Percentiles rank a stretch among this genome's conserved stretches.
These are phyloP conservation scores for Eclectus roratus DNA, from an alignment of 2,113 vertebrate species.

Conservation along the genomic window DNA sequence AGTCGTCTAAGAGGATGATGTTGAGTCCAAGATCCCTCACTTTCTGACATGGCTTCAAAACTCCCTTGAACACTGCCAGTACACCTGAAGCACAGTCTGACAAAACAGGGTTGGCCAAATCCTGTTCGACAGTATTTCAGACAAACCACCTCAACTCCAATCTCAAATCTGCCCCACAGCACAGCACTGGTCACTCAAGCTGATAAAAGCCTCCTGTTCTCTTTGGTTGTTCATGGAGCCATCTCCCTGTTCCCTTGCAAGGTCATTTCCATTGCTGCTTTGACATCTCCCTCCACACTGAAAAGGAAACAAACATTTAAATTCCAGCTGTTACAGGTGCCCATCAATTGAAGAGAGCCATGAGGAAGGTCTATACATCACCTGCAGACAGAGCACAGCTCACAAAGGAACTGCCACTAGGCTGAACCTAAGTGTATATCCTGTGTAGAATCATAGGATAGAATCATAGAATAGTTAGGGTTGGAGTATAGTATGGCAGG, in stretches of 20 bases:
- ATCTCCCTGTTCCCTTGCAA: neutral
- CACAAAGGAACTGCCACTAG: neutral
- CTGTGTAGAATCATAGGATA: too few species aligned
- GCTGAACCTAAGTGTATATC: neutral
- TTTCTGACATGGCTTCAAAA: neutral
- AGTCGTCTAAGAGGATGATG: neutral
- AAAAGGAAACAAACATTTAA: neutral
- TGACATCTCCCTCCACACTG: neutral
- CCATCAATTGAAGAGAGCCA: neutral
- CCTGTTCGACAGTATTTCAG: neutral
- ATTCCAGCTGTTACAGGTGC: neutral
- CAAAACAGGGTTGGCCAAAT: neutral
- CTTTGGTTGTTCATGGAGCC: fast-evolving
- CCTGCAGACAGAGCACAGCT: neutral
- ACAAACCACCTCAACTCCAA: neutral
- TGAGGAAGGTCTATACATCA: neutral
- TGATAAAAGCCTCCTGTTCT: neutral
- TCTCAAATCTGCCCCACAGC: neutral
- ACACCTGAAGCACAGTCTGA: neutral
- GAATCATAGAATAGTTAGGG: too few species aligned
- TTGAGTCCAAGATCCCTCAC: neutral
- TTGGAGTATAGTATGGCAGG: neutral
- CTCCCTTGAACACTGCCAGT: fast-evolving
- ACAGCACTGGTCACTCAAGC: neutral
- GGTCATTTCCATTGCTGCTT: neutral